Conservation (phyloP, 2,888 invertebrate species). For the Stenichneumon culpator region DNA sequence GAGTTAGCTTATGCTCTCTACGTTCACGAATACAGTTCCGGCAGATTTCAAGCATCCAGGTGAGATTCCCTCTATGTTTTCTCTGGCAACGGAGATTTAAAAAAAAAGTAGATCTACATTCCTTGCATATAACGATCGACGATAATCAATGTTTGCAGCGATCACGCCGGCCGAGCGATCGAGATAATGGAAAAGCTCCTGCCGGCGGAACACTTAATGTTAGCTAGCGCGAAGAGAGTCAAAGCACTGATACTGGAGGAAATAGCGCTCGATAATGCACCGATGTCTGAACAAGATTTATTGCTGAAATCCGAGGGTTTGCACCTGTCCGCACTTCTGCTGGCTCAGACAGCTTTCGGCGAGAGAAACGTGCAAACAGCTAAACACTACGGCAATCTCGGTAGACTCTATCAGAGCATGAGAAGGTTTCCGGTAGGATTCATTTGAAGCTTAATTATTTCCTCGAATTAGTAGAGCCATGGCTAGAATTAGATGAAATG, state of each 20-base stretch:
- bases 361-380: constrained; percentile 98
- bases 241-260: constrained; percentile 97
- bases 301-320: constrained; percentile 93
- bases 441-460: background rate
- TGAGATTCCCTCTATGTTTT: constrained; percentile 78
- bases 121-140: background rate
- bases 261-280: constrained; percentile 93
- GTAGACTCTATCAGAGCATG: constrained; percentile 97
- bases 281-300: constrained; percentile 87
- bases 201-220: constrained; percentile 93
- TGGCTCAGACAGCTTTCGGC: constrained; percentile 94
- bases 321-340: constrained; percentile 92
- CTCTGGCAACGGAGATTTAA: background rate
- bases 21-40: constrained; percentile 96
- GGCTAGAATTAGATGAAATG: background rate
- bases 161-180: constrained; percentile 94
- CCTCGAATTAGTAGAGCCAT: background rate
- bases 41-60: constrained; percentile 93
- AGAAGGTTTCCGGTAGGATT: constrained; percentile 90
- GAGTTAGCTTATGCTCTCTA: constrained; percentile 97
- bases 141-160: constrained; percentile 85
- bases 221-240: constrained; percentile 96
- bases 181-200: constrained; percentile 92
- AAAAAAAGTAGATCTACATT: too few species aligned
- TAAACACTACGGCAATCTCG: constrained; percentile 98